A percentile compares a stretch with the other conserved stretches of the same genome.
Conservation (phyloP, 1,140 invertebrate genomes). For the Pseudomyrmex sp. region DNA sequence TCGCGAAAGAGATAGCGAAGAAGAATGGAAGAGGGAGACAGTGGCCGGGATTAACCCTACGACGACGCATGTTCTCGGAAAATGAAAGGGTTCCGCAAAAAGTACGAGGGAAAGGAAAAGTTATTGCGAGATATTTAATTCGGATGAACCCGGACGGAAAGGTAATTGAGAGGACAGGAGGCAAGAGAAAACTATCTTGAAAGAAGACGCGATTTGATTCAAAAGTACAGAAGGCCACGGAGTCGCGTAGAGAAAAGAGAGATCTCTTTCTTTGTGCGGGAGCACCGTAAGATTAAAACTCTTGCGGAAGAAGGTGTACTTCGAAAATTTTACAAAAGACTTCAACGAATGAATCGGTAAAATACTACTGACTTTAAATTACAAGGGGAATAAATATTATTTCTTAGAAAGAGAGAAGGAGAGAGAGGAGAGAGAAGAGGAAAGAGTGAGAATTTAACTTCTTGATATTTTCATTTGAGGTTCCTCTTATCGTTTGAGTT, state of each 20-base stretch:
- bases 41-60: conserved; percentile 10
- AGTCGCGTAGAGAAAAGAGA: neutral
- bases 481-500: neutral
- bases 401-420: too few relatives aligned
- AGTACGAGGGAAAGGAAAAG: neutral
- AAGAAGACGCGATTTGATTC: neutral
- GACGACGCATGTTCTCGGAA: neutral
- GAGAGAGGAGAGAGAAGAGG: too few relatives aligned
- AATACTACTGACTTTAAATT: neutral
- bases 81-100: neutral
- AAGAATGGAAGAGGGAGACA: neutral
- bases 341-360: neutral
- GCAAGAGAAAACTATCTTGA: neutral
- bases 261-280: neutral
- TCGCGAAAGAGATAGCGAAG: neutral
- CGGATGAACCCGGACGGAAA: neutral
- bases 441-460: neutral
- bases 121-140: conserved; percentile 41
- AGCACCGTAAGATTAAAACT: neutral
- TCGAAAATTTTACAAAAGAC: neutral
- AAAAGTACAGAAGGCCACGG: neutral
- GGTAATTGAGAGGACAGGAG: neutral
- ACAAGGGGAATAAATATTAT: neutral
- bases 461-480: neutral
- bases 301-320: neutral